Evolutionary conservation across 2,797 vertebrate species (phyloP).

Genomic region (Pantherophis vulpinus): DNA sequence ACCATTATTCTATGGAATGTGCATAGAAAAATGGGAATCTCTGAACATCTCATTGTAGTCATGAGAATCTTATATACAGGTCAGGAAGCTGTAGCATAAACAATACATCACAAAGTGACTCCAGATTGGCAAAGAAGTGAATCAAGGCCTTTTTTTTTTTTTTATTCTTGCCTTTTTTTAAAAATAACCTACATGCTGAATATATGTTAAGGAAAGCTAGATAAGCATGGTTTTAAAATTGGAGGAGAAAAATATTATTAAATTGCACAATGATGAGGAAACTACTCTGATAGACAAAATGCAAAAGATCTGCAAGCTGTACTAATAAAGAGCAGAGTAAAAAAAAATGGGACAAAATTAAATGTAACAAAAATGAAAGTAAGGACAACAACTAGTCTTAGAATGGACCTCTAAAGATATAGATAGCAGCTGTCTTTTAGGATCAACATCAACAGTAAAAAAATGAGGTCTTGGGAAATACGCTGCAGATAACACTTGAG

Average conservation of each 20-base stretch:
- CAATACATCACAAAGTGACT: neutral
- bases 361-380: neutral
- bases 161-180: neutral
- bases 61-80: neutral
- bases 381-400: neutral
- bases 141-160: neutral
- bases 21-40: neutral
- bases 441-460: neutral
- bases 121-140: neutral
- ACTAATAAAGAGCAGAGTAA: neutral
- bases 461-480: neutral
- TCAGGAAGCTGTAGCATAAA: neutral
- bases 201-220: neutral
- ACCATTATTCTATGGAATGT: neutral
- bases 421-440: neutral
- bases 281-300: neutral
- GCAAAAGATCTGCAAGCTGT: neutral
- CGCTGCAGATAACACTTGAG: neutral
- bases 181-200: neutral
- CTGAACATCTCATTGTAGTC: neutral
- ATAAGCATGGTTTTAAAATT: neutral
- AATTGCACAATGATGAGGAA: neutral
- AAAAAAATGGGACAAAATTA: neutral
- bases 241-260: neutral
- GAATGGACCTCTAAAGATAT: neutral